Base-by-base conservation (phyloP, 2,113 vertebrate genomes). In the Callaeas wilsoni region DNA sequence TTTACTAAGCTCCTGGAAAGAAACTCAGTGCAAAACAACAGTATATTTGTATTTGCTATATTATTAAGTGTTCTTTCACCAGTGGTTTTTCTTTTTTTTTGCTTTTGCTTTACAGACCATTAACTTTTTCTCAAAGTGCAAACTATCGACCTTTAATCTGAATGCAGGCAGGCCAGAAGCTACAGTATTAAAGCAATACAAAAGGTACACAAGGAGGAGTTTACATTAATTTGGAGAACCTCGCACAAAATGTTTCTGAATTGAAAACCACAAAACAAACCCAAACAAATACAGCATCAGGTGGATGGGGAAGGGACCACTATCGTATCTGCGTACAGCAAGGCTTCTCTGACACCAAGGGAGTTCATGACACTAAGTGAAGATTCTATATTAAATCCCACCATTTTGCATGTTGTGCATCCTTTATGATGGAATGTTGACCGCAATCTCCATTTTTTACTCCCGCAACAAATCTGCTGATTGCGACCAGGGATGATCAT, bases 371-470 rank as follows among this genome's bases (percentile, higher is more conserved):
- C 76, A 76, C 78, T 80, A 76, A 62, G 64, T 80, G 75, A 96
- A 79, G 73, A 67, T 27, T 84, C 75, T 16, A 25, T 39, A 68
- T 62, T 74, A 85, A 93, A 85, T 60, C 84, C 82, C 47, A 17
- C 69, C 92, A 52, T 16, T 73, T 67, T 53, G 62, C 89, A 94
- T 32, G 53, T 64, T 93, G 94, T 94, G 95, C 93, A 85, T 74
- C 71, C 65, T 93, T 89, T 70, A 83, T 6, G 74, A 89, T 91
- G 95, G 97, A 97, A 96, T 92, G 97, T 88, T 96, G 96, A 97
- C 73, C 6, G 12, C 75, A 50, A 4, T 50, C 84, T 80, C 55
- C 9, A 0, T 39, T 77, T 55, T 87, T 92, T 4, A 94, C 92
- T 98, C 96, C 93, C 67, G 56, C 89, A 88, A 62, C 6, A 49